Conservation (phyloP, 2,113 vertebrate species). For the Pelmatolapia mariae region DNA sequence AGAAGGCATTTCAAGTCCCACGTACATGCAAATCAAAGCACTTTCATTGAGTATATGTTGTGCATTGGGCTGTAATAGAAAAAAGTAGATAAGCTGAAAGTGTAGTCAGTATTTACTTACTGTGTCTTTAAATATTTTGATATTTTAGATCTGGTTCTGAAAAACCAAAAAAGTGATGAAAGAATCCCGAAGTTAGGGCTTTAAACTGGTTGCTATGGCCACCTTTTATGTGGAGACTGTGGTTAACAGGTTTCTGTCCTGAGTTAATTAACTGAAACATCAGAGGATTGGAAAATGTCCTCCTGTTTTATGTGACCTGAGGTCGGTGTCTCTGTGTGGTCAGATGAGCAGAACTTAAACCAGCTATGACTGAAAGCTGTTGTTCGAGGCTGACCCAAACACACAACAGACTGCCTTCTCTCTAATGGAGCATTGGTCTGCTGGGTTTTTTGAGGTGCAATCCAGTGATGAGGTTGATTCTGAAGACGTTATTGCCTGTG, state of each 20-base stretch:
- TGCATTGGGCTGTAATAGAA: background rate
- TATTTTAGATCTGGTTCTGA: background rate
- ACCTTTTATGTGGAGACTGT: background rate
- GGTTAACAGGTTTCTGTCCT: background rate
- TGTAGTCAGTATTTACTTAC: background rate
- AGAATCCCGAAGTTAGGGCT: background rate
- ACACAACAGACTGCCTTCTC: background rate
- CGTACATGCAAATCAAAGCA: background rate
- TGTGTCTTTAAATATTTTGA: background rate
- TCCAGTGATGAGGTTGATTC: background rate
- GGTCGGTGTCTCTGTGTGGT: background rate
- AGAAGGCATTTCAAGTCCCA: background rate
- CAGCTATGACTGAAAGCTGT: background rate
- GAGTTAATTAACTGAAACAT: background rate
- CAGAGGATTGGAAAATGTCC: background rate
- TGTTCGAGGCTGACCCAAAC: background rate
- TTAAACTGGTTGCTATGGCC: background rate
- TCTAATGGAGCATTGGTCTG: background rate
- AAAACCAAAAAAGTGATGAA: background rate
- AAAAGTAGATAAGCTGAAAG: background rate
- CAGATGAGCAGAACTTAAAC: background rate
- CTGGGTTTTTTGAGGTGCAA: background rate
- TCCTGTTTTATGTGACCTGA: background rate
- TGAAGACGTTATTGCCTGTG: background rate
- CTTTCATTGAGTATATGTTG: background rate